Evolutionary conservation across 92 coral and sea anemone genomes (phyloP).

Genomic region (Siderastrea radians): DNA sequence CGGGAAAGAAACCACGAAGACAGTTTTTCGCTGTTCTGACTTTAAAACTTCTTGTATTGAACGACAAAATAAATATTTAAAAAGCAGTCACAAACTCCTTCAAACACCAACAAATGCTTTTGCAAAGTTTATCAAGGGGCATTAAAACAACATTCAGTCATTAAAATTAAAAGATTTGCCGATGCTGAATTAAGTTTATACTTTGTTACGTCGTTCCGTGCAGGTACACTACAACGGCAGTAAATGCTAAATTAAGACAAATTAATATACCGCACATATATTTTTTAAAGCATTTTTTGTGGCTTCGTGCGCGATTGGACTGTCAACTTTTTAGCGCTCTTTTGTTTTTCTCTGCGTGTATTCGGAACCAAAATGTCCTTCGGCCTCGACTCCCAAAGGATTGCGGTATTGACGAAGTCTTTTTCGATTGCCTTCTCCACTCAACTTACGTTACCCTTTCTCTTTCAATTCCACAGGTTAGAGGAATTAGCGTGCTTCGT

Average conservation of each 20-base stretch:
- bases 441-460: neutral
- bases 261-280: too few relatives aligned
- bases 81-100: too few relatives aligned
- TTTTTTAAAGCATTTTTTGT: neutral
- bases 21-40: too few relatives aligned
- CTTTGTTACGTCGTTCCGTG: neutral
- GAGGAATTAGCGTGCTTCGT: neutral
- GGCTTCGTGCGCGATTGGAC: neutral
- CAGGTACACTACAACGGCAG: neutral
- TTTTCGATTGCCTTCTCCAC: neutral
- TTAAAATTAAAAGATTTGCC: too few relatives aligned
- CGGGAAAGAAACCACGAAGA: too few relatives aligned
- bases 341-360: neutral
- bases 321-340: neutral
- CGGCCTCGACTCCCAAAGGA: neutral
- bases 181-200: too few relatives aligned
- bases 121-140: too few relatives aligned
- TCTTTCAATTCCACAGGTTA: conserved; percentile 5
- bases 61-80: too few relatives aligned
- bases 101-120: too few relatives aligned
- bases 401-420: neutral
- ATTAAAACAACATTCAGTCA: too few relatives aligned
- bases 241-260: too few relatives aligned
- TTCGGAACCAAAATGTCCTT: neutral
- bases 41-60: too few relatives aligned